Percentiles rank a stretch among this genome's conserved stretches.
phyloP scores from a whole-genome alignment of 2,797 vertebrate genomes.

The Tokudaia muenninki region DNA sequence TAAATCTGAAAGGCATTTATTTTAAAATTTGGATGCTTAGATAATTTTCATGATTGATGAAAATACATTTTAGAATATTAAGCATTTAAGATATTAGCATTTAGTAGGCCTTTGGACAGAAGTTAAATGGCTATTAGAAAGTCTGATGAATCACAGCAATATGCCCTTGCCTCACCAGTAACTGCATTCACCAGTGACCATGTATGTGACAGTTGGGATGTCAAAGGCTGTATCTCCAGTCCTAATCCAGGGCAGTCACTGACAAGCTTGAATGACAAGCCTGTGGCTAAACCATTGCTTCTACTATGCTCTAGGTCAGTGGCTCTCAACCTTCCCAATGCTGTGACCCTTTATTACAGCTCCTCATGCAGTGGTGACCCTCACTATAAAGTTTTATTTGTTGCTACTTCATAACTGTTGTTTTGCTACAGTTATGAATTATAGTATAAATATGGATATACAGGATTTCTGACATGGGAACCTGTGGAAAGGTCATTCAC shows the following conservation, averaged over 20 bases:
- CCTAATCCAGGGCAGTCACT: not conserved
- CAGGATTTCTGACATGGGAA: not conserved
- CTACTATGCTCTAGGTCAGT: no score
- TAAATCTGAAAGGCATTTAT: slow-evolving; percentile 59
- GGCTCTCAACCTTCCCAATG: not conserved
- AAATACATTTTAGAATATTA: slow-evolving; percentile 84
- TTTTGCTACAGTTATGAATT: not conserved
- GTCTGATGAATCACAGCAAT: slow-evolving; percentile 81
- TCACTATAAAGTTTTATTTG: not conserved
- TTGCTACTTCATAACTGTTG: not conserved
- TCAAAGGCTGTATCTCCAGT: not conserved
- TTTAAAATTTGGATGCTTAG: slow-evolving; percentile 76
- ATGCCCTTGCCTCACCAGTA: not conserved
- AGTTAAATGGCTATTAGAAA: slow-evolving; percentile 82
- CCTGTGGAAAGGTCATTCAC: not conserved
- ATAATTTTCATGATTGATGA: slow-evolving; percentile 81
- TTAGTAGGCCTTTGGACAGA: slow-evolving; percentile 80
- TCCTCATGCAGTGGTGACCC: not conserved
- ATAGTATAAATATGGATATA: not conserved
- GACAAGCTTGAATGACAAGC: not conserved
- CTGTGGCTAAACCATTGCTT: not conserved
- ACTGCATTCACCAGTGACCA: not conserved
- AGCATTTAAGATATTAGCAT: slow-evolving; percentile 81
- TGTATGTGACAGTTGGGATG: not conserved
- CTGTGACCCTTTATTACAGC: not conserved